Evolutionary conservation across 2,113 vertebrate genomes (phyloP).

Genomic region (Lophochroa leadbeateri): DNA sequence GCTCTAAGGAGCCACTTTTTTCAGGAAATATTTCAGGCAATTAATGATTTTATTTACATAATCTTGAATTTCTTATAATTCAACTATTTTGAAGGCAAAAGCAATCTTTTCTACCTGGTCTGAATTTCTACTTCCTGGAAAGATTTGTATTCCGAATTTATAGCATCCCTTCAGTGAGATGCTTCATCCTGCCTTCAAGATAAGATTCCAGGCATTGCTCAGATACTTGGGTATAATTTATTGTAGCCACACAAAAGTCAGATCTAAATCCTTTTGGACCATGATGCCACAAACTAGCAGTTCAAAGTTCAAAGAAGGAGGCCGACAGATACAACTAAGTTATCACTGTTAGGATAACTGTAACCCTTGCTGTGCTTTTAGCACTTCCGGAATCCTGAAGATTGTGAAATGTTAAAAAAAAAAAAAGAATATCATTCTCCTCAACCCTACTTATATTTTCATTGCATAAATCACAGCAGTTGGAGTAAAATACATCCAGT

Average conservation of each 20-base stretch:
- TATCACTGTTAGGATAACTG: slow-evolving; percentile 72
- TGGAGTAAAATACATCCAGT: slow-evolving; percentile 72
- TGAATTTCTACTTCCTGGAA: background rate
- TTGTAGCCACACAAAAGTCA: slow-evolving; percentile 74
- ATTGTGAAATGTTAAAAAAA: slow-evolving; percentile 17
- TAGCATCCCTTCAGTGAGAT: slow-evolving; percentile 51
- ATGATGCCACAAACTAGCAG: slow-evolving; percentile 64
- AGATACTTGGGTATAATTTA: slow-evolving; percentile 80
- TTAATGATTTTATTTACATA: background rate
- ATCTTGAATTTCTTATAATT: background rate
- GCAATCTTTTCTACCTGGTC: background rate
- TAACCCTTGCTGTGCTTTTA: slow-evolving; percentile 58
- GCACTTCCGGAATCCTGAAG: slow-evolving; percentile 47
- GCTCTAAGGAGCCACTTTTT: background rate
- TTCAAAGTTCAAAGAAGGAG: slow-evolving; percentile 80
- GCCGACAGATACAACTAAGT: slow-evolving; percentile 67
- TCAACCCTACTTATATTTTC: slow-evolving; percentile 64
- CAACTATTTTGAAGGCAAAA: background rate
- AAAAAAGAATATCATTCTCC: background rate
- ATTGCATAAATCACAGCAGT: slow-evolving; percentile 74
- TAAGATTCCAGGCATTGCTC: slow-evolving; percentile 82
- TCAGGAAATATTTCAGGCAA: background rate
- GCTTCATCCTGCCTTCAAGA: slow-evolving; percentile 68
- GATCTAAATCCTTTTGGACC: slow-evolving; percentile 77
- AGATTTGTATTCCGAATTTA: slow-evolving; percentile 65